Conservation (phyloP, 1,140 invertebrate species). For the Drosophila albomicans region DNA sequence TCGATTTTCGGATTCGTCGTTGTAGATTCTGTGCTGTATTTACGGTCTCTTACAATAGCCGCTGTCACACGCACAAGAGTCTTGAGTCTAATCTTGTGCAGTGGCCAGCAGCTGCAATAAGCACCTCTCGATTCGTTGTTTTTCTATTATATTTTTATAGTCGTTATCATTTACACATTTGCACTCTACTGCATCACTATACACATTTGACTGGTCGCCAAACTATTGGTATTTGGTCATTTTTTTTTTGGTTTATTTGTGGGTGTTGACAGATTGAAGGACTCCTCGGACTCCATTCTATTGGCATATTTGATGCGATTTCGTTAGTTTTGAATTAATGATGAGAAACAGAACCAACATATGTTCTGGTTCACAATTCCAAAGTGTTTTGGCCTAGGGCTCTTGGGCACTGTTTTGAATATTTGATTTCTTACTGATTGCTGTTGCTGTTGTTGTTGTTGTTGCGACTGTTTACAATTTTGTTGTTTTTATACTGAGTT, state of each 20-base stretch:
- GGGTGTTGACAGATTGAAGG: constrained; percentile 8
- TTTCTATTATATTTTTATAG: neutral
- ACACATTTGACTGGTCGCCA: neutral
- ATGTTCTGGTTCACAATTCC: constrained; percentile 62
- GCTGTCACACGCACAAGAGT: constrained; percentile 99
- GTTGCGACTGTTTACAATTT: constrained; percentile 36
- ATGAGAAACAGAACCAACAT: constrained; percentile 57
- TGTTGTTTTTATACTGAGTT: constrained; percentile 1
- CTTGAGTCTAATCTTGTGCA: constrained; percentile 95
- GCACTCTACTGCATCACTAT: constrained; percentile 20
- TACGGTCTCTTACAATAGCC: constrained; percentile 94
- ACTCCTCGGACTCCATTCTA: neutral
- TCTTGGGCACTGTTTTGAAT: constrained; percentile 59
- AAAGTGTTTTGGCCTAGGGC: constrained; percentile 2
- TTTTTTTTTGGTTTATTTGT: constrained; percentile 13
- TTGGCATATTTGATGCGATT: constrained; percentile 38
- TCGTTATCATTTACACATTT: constrained; percentile 1
- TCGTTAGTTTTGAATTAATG: constrained; percentile 61
- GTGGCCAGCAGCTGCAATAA: constrained; percentile 97
- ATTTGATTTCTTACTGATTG: constrained; percentile 42
- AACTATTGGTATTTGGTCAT: neutral
- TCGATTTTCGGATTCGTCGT: neutral
- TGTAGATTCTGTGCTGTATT: constrained; percentile 68
- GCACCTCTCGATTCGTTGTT: constrained; percentile 85
- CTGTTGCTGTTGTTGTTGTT: constrained; percentile 7